Evolutionary conservation across 2,113 vertebrate species (phyloP).

Genomic region (Craseonycteris thonglongyai): DNA sequence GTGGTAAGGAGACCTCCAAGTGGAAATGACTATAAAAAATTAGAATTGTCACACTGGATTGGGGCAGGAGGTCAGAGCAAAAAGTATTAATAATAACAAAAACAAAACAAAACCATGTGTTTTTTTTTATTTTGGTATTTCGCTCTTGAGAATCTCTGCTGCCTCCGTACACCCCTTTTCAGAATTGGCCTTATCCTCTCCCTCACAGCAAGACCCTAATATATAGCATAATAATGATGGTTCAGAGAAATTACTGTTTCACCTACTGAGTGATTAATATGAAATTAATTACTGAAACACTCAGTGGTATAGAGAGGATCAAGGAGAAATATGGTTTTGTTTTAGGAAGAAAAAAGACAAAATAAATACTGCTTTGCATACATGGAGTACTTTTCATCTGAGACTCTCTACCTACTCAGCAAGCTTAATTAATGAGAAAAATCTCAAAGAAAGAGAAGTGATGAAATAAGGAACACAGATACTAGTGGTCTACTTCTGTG

Average conservation of each 20-base stretch:
- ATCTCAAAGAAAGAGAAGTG: conserved; percentile 12
- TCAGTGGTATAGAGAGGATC: not conserved
- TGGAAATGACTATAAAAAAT: conserved; percentile 30
- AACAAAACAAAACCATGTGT: no score
- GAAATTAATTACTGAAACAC: conserved; percentile 49
- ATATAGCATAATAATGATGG: conserved; percentile 17
- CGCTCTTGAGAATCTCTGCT: not conserved
- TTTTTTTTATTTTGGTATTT: not conserved
- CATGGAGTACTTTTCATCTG: not conserved
- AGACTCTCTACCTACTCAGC: not conserved
- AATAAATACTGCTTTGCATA: not conserved
- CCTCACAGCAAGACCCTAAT: not conserved
- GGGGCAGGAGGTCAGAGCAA: not conserved
- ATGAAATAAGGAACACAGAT: conserved; percentile 14
- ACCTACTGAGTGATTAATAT: conserved; percentile 54
- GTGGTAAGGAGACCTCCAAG: not conserved
- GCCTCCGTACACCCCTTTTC: not conserved
- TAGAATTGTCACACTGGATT: conserved; percentile 3
- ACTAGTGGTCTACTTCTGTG: not conserved
- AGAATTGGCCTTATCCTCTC: conserved; percentile 13
- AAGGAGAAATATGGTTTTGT: conserved; percentile 35
- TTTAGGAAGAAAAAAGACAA: conserved; percentile 43
- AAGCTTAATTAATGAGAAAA: conserved; percentile 52
- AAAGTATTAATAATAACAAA: no score
- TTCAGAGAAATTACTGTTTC: conserved; percentile 43